Conservation (phyloP, 1,140 invertebrate genomes). For the Heliconius nattereri region DNA sequence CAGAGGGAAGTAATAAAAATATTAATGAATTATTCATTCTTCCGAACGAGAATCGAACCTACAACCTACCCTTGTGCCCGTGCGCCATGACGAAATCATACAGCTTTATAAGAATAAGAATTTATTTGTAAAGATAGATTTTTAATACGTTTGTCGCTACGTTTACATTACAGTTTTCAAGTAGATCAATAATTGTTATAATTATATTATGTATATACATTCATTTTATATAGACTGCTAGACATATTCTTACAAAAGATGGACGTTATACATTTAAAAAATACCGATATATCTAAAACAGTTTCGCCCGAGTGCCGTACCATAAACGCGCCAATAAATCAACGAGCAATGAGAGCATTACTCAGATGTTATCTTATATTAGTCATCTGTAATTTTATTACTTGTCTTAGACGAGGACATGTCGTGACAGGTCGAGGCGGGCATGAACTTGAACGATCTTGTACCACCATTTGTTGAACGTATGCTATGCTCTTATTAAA, state of each 20-base stretch:
- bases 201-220: neutral
- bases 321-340: constrained; percentile 58
- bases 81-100: no score
- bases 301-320: constrained; percentile 20
- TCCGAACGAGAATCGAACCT: no score
- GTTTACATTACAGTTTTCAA: no score
- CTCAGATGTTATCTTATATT: constrained; percentile 53
- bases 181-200: no score
- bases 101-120: no score
- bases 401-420: constrained; percentile 55
- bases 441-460: constrained; percentile 70
- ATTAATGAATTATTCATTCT: no score
- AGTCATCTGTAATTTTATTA: constrained; percentile 66
- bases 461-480: constrained; percentile 57
- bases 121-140: no score
- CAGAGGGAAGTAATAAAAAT: no score
- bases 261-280: neutral
- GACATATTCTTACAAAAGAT: neutral
- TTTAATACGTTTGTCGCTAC: no score
- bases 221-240: neutral
- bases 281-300: constrained; percentile 10
- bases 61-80: no score
- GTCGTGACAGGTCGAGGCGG: constrained; percentile 72
- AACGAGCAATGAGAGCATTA: constrained; percentile 55
- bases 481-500: constrained; percentile 47